Evolutionary conservation across 2,113 vertebrate species (phyloP).

Genomic region (Pelecanoides urinatrix): DNA sequence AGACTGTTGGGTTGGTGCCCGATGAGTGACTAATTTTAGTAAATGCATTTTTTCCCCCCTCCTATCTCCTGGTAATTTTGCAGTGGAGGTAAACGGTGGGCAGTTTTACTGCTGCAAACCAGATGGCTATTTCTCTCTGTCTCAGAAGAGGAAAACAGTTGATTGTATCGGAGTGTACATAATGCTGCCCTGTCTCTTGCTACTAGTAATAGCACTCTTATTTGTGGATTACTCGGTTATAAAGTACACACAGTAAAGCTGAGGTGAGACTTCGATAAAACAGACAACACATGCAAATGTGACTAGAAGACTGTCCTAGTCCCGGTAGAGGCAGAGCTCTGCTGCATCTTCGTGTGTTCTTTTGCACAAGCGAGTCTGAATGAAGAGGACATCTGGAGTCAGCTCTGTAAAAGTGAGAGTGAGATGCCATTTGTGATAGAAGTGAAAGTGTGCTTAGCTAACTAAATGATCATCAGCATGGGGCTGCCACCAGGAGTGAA

Average conservation of each 20-base stretch:
- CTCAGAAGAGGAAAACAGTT: neutral
- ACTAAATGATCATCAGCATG: rapidly evolving
- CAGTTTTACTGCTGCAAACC: neutral
- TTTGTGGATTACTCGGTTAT: neutral
- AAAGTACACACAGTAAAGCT: neutral
- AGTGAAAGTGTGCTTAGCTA: neutral
- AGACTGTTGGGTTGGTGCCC: neutral
- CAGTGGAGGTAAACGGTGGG: neutral
- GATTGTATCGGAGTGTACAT: neutral
- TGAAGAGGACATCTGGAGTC: neutral
- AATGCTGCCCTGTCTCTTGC: neutral
- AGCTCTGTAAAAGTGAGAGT: neutral
- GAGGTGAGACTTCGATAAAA: neutral
- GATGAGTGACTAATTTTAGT: neutral
- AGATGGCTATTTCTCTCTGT: neutral
- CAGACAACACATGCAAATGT: neutral
- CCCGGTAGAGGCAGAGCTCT: neutral
- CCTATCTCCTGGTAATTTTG: slow-evolving; percentile 12
- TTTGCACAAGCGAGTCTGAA: neutral
- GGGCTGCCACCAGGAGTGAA: rapidly evolving
- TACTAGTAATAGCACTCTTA: neutral
- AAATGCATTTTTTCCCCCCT: neutral
- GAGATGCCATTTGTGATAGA: neutral
- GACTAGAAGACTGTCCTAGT: neutral
- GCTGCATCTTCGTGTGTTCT: rapidly evolving